Evolutionary conservation across 2,888 invertebrate species (phyloP).

Genomic region (Drosophila monieri): DNA sequence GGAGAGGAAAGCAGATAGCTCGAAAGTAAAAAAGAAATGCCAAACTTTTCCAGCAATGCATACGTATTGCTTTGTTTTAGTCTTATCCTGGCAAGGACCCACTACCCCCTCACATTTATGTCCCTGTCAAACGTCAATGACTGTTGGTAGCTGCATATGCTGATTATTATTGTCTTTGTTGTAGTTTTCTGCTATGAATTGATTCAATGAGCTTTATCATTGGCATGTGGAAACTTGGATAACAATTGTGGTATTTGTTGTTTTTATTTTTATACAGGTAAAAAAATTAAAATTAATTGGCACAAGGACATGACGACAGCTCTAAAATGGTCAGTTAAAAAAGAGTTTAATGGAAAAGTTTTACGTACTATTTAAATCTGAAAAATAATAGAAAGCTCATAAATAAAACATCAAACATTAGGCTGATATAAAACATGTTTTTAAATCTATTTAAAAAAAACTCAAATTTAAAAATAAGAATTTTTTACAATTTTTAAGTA

Average conservation of each 20-base stretch:
- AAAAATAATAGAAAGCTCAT: no score
- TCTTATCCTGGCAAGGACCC: slow-evolving; percentile 7
- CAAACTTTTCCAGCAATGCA: slow-evolving; percentile 68
- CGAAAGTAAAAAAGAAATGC: slow-evolving; percentile 55
- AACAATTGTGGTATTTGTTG: slow-evolving; percentile 16
- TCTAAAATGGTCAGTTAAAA: not conserved
- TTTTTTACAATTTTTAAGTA: no score
- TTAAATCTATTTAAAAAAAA: no score
- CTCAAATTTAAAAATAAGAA: no score
- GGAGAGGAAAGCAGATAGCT: slow-evolving; percentile 25
- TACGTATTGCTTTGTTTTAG: slow-evolving; percentile 59
- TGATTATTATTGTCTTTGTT: slow-evolving; percentile 35
- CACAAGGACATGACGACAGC: not conserved
- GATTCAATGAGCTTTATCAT: slow-evolving; percentile 69
- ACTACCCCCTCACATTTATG: not conserved
- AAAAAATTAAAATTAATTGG: not conserved
- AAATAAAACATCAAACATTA: no score
- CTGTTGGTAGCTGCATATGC: slow-evolving; percentile 37
- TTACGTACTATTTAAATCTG: no score
- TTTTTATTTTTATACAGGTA: not conserved
- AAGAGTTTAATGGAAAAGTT: no score
- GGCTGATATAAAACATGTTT: no score
- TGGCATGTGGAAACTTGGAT: slow-evolving; percentile 45
- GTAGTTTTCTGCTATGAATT: slow-evolving; percentile 45
- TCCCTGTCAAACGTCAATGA: slow-evolving; percentile 67